A percentile compares a stretch with the other conserved stretches of the same genome.
Evolutionary conservation across 2,888 invertebrate genomes (phyloP).

Genomic region (Caenorhabditis becei): DNA sequence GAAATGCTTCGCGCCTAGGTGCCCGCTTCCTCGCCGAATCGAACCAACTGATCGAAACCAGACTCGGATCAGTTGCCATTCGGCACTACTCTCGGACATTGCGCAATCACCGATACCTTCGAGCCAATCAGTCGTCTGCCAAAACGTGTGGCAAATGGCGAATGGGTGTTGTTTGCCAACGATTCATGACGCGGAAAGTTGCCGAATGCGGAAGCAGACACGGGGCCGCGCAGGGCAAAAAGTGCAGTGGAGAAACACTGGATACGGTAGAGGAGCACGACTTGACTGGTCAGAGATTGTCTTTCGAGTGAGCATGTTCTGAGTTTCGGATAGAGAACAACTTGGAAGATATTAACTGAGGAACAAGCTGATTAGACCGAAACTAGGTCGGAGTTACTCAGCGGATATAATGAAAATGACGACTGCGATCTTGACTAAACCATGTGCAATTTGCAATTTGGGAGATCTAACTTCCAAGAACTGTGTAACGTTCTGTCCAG

Average conservation of each 20-base stretch:
- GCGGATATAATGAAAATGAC: too few species aligned
- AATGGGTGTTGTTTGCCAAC: slow-evolving; percentile 8
- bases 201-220: slow-evolving; percentile 24
- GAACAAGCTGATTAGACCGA: too few species aligned
- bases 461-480: too few species aligned
- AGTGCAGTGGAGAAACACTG: slow-evolving; percentile 8
- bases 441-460: too few species aligned
- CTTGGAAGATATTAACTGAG: too few species aligned
- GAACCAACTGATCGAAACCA: slow-evolving; percentile 11
- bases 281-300: slow-evolving; percentile 3
- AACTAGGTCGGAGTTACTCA: too few species aligned
- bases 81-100: not conserved
- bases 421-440: too few species aligned
- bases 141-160: not conserved
- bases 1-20: slow-evolving; percentile 45
- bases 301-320: not conserved
- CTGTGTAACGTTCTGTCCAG: too few species aligned
- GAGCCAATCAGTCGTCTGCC: not conserved
- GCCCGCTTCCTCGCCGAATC: slow-evolving; percentile 3
- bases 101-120: not conserved
- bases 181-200: slow-evolving; percentile 4
- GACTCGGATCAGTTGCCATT: not conserved
- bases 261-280: slow-evolving; percentile 3
- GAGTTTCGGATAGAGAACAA: not conserved
- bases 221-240: slow-evolving; percentile 7